Percentiles rank a stretch among this genome's conserved stretches.
These are phyloP conservation scores for Coccyzus lansbergi DNA, from an alignment of 2,797 vertebrate species.

Conservation along the genomic window DNA sequence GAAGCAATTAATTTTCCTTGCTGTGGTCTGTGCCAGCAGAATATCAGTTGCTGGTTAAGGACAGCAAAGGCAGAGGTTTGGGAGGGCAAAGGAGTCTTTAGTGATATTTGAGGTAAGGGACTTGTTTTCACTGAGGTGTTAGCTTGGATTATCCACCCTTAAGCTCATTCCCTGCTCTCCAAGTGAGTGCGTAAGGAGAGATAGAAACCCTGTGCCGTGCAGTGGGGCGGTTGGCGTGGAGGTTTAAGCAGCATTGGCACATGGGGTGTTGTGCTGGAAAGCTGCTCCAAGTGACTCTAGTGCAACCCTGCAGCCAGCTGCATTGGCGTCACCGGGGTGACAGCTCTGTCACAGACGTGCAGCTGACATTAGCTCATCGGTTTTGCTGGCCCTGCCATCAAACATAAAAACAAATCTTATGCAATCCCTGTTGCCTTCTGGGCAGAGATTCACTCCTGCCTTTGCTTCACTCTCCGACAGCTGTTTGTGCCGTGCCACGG, in stretches of 20 bases:
- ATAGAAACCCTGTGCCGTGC: rapidly evolving
- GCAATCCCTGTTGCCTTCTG: background rate
- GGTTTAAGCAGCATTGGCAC: background rate
- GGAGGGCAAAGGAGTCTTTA: background rate
- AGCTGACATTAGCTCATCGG: background rate
- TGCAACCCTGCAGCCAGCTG: background rate
- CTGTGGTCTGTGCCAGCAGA: background rate
- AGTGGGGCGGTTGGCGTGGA: rapidly evolving
- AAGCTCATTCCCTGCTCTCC: background rate
- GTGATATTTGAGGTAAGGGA: background rate
- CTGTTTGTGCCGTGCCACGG: rapidly evolving
- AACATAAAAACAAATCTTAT: background rate
- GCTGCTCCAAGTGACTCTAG: rapidly evolving
- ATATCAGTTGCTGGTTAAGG: background rate
- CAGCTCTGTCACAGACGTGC: rapidly evolving
- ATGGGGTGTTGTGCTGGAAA: rapidly evolving
- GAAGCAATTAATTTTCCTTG: background rate
- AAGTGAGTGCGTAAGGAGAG: rapidly evolving
- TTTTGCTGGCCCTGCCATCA: background rate
- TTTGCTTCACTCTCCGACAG: background rate
- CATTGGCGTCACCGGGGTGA: background rate
- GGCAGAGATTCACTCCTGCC: background rate
- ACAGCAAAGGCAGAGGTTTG: background rate
- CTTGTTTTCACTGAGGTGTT: conserved; percentile 10
- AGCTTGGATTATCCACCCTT: conserved; percentile 13